Conservation (phyloP, 2,888 invertebrate genomes). For the Dynastes tityus region DNA sequence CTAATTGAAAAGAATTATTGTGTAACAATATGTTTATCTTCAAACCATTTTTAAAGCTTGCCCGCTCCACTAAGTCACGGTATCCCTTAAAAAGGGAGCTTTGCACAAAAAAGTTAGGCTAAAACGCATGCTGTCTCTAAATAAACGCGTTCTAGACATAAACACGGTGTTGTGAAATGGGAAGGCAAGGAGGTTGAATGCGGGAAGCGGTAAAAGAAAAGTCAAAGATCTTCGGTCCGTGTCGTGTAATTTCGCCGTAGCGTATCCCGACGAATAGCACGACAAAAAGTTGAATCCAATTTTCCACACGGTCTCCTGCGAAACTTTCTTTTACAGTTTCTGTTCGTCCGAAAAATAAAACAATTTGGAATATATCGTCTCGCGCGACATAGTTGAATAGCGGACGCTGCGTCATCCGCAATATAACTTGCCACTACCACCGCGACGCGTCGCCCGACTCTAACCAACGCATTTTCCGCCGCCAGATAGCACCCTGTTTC, state of each 20-base stretch:
- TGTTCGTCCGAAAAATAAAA: constrained; percentile 64
- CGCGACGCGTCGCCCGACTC: neutral
- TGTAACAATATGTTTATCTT: no score
- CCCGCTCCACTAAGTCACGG: no score
- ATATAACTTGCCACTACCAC: constrained; percentile 9
- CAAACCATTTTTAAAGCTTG: no score
- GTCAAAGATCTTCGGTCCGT: constrained; percentile 43
- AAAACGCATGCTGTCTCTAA: constrained; percentile 17
- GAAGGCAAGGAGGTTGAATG: neutral
- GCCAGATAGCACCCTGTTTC: constrained; percentile 28
- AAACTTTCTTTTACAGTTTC: constrained; percentile 67
- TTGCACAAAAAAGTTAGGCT: neutral
- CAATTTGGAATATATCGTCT: constrained; percentile 67
- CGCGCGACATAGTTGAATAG: constrained; percentile 54
- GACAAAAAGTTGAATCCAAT: constrained; percentile 67
- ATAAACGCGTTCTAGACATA: constrained; percentile 16
- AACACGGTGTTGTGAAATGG: constrained; percentile 25
- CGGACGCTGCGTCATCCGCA: constrained; percentile 40
- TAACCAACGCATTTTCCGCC: constrained; percentile 7
- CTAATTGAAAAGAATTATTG: no score
- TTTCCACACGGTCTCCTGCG: constrained; percentile 66
- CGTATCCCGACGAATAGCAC: constrained; percentile 13
- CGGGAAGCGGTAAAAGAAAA: constrained; percentile 14
- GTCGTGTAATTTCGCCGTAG: constrained; percentile 37
- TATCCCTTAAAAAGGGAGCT: no score